Evolutionary conservation across 2,797 vertebrate genomes (phyloP), one percentile per base, ranked within the genome.

Genomic region (Allobates femoralis): DNA sequence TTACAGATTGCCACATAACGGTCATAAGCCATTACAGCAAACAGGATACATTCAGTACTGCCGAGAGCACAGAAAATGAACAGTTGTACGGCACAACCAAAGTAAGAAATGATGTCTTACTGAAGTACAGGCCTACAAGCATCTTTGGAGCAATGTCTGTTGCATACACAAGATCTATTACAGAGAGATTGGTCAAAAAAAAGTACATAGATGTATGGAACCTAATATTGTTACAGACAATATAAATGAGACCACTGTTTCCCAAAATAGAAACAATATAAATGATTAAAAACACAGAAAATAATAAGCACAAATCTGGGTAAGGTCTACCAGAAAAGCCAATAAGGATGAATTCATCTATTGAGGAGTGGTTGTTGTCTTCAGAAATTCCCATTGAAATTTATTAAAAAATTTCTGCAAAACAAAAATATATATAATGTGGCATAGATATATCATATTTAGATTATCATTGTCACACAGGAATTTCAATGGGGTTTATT

Each of bases 121-220:
- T 21, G 14, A 67, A 66, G 5, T 69, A 26, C 3, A 77, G 50
- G 14, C 67, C 67, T 7, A 34, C 7, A 3, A 86, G 51, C 79
- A 86, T 83, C 23, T 86, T 86, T 19, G 85, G 79, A 7, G 64
- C 53, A 26, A 81, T 86, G 2, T 67, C 60, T 15, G 85, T 77
- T 14, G 80, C 55, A 51, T 41, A 86, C 1, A 67, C 5, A 18
- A 86, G 37, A 34, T 86, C 85, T 53, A 86, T 23, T 14, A 83
- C 28, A 37, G 85, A 86, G 3, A 86, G 62, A 26, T 83, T 86
- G 32, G 73, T 18, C 2, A 86, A 19, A 73, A 8, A 87, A 89
- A 64, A 76, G 85, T 86, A 69, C 90, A 86, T 90, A 86, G 64
- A 89, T 58, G 86, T 4, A 23, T 85, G 76, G 78, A 91, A 16